Conservation (phyloP, 2,797 vertebrate species). For the Salmo trutta region DNA sequence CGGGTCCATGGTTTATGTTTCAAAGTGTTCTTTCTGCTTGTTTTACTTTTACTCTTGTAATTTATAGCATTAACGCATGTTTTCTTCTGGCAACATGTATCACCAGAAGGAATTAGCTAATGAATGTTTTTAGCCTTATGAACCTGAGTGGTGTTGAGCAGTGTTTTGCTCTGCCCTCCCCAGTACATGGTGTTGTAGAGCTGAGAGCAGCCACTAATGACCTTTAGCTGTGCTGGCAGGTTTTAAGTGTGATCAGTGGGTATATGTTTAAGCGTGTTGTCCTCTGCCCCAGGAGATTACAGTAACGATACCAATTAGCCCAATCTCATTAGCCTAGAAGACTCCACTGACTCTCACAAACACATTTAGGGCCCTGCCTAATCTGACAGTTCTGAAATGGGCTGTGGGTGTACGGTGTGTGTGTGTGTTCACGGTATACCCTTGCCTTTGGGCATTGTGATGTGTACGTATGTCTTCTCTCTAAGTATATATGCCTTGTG, state of each 20-base stretch:
- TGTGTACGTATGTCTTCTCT: neutral
- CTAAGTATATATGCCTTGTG: conserved; percentile 6
- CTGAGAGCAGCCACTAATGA: conserved; percentile 75
- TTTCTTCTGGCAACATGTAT: conserved; percentile 74
- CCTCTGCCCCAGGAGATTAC: conserved; percentile 76
- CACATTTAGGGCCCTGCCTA: conserved; percentile 72
- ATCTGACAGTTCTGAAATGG: conserved; percentile 68
- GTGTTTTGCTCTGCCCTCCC: conserved; percentile 49
- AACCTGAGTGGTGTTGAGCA: conserved; percentile 62
- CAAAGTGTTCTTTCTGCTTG: conserved; percentile 46
- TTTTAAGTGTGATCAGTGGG: conserved; percentile 75
- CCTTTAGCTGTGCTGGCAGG: conserved; percentile 76
- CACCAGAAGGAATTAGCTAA: conserved; percentile 73
- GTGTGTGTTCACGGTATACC: neutral
- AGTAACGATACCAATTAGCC: conserved; percentile 83
- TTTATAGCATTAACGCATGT: conserved; percentile 74
- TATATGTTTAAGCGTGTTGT: conserved; percentile 75
- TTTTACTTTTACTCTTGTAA: conserved; percentile 71
- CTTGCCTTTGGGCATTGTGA: neutral
- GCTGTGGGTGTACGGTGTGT: conserved; percentile 41
- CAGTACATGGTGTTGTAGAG: conserved; percentile 58
- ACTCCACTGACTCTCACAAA: conserved; percentile 73
- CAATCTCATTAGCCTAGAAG: conserved; percentile 79
- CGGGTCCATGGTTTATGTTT: conserved; percentile 53
- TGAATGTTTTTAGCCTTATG: conserved; percentile 75